Evolutionary conservation across 2,113 vertebrate species (phyloP).

Genomic region (Chloroceryle aenea): DNA sequence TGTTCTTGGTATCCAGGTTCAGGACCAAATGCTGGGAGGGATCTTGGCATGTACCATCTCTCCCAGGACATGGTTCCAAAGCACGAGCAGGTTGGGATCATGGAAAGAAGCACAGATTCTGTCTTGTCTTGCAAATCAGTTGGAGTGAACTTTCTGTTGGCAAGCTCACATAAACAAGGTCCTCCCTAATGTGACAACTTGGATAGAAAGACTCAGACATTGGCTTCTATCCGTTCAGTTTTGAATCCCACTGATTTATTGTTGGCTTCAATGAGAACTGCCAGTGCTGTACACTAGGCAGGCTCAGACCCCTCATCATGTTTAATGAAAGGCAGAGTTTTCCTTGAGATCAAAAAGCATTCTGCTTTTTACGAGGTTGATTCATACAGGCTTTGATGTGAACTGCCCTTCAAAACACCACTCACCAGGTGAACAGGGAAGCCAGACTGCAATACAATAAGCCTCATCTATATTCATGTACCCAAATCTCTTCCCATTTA

Average conservation of each 20-base stretch:
- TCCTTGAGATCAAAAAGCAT: slow-evolving; percentile 34
- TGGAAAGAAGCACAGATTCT: not conserved
- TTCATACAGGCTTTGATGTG: slow-evolving; percentile 33
- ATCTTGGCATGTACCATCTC: not conserved
- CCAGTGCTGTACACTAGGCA: not conserved
- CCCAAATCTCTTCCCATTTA: not conserved
- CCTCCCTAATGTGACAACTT: not conserved
- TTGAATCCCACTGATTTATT: not conserved
- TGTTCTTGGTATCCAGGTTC: not conserved
- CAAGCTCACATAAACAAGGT: not conserved
- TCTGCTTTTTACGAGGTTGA: not conserved
- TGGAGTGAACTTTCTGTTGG: not conserved
- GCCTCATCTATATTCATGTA: slow-evolving; percentile 15
- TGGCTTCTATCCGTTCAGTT: not conserved
- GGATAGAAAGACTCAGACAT: not conserved
- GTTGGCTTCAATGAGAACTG: not conserved
- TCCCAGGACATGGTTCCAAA: not conserved
- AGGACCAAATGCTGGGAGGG: fast-evolving
- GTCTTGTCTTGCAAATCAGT: not conserved
- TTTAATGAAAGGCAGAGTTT: slow-evolving; percentile 13
- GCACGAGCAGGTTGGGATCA: not conserved
- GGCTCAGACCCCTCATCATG: not conserved
- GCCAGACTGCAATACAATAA: not conserved
- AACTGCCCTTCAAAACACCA: slow-evolving; percentile 20
- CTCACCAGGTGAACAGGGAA: not conserved